Base-by-base conservation (phyloP, 2,113 vertebrate genomes). In the Burhinus bistriatus region DNA sequence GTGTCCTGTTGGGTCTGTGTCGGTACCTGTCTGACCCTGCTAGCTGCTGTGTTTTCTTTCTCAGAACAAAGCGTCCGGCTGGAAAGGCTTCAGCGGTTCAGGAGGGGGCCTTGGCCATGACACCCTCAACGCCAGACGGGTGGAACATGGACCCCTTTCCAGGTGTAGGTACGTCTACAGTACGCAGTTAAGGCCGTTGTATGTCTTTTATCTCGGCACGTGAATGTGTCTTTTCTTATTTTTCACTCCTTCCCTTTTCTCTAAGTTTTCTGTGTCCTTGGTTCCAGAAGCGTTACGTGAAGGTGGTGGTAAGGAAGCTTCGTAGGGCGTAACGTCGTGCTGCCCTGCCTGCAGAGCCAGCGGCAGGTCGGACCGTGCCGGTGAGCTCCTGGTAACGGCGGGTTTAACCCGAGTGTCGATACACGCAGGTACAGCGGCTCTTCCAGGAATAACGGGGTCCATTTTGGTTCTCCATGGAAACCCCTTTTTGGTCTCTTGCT, bases 1-100 rank as follows among this genome's bases (percentile, higher is more conserved):
- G 21, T 80, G 16, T 90, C 95, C 90, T 95, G 90, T 62, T 51
- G 87, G 77, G 77, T 93, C 96, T 29, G 55, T 64, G 38, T 22
- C 11, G 11, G 95, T 36, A 59, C 57, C 57, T n/a, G 21, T 21
- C 57, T 81, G 54, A 85, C 93, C 86, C 91, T 80, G 2, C 68
- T 65, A 82, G 76, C 68, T 65, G 15, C 11, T 65, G 65, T 47
- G 59, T 40, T 83, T 85, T 73, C 89, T 87, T 92, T 72, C 83
- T 92, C 96, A 79, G 90, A 66, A 83, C 45, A 15, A n/a, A n/a
- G n/a, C 2, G 22, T 47, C 45, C 42, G 12, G 51, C n/a, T 57
- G 55, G 66, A 55, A 29, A 55, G 17, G 32, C 34, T 21, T 30
- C 32, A 12, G 38, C 0, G 4, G 32, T 11, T 15, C 30, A 10